Conservation (phyloP, 2,797 vertebrate genomes). For the Lagorchestes hirsutus region DNA sequence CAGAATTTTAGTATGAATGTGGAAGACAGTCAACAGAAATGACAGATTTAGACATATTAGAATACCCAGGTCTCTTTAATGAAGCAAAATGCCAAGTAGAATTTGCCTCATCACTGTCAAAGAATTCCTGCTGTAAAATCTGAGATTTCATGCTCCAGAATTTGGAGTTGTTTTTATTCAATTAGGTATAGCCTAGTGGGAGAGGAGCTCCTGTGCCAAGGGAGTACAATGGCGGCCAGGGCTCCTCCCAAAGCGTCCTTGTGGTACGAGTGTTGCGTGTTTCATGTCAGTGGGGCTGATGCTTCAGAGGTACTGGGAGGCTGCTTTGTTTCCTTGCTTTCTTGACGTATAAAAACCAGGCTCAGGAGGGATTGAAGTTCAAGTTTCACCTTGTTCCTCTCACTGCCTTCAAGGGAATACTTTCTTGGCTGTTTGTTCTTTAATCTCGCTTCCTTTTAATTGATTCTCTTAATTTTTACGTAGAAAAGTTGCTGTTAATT, state of each 20-base stretch:
- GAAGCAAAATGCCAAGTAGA: slow-evolving; percentile 15
- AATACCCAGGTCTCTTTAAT: slow-evolving; percentile 6
- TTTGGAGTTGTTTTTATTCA: slow-evolving; percentile 25
- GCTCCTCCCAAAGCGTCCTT: neutral
- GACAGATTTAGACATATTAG: slow-evolving; percentile 45
- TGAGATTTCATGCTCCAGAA: neutral
- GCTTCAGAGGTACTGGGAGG: neutral
- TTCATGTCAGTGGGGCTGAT: neutral
- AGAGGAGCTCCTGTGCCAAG: neutral
- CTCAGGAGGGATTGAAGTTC: neutral
- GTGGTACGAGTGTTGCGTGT: rapidly evolving
- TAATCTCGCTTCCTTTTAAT: neutral
- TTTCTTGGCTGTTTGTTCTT: neutral
- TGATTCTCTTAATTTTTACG: neutral
- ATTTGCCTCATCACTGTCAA: slow-evolving; percentile 26
- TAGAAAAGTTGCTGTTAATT: neutral
- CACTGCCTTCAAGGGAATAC: neutral
- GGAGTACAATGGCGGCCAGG: neutral
- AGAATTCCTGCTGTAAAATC: neutral
- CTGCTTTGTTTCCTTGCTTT: neutral
- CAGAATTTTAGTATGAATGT: slow-evolving; percentile 19
- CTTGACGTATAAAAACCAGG: neutral
- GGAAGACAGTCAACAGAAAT: slow-evolving; percentile 39
- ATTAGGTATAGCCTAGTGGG: neutral
- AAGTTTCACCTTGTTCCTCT: neutral